These are phyloP conservation scores for Anthoptus insignis DNA, from an alignment of 2,888 invertebrate genomes.

Conservation along the genomic window DNA sequence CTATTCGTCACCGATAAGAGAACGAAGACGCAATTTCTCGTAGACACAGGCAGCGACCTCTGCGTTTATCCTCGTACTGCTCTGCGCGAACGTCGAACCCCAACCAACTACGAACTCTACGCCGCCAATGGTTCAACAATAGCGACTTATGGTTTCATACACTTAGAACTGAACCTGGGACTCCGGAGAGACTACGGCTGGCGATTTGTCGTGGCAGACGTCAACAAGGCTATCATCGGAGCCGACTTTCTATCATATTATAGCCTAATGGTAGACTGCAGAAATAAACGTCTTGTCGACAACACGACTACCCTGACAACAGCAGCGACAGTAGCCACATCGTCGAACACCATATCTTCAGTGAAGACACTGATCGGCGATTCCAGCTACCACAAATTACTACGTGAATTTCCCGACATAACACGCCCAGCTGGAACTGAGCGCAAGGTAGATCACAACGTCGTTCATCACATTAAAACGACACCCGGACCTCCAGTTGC, in stretches of 20 bases:
- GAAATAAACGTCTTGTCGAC: neutral
- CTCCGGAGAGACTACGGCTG: too few species aligned
- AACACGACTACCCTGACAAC: neutral
- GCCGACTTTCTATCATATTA: too few species aligned
- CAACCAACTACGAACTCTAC: too few species aligned
- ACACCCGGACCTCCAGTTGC: neutral
- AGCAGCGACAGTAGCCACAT: neutral
- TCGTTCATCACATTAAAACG: neutral
- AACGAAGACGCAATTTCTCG: too few species aligned
- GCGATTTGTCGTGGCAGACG: too few species aligned
- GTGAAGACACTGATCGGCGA: constrained; percentile 1
- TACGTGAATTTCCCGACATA: neutral
- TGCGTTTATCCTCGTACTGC: too few species aligned
- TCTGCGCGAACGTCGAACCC: too few species aligned
- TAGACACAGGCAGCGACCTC: too few species aligned
- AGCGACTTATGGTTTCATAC: too few species aligned
- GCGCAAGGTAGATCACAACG: neutral
- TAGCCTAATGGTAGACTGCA: neutral
- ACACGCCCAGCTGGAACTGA: neutral
- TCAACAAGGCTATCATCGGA: too few species aligned
- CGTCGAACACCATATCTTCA: neutral
- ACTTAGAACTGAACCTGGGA: too few species aligned
- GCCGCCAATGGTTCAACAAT: too few species aligned
- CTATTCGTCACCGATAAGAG: neutral
- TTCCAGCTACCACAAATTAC: neutral